Evolutionary conservation across 2,797 vertebrate species (phyloP), one percentile per base, ranked within the genome.

Genomic region (Danio choprae): DNA sequence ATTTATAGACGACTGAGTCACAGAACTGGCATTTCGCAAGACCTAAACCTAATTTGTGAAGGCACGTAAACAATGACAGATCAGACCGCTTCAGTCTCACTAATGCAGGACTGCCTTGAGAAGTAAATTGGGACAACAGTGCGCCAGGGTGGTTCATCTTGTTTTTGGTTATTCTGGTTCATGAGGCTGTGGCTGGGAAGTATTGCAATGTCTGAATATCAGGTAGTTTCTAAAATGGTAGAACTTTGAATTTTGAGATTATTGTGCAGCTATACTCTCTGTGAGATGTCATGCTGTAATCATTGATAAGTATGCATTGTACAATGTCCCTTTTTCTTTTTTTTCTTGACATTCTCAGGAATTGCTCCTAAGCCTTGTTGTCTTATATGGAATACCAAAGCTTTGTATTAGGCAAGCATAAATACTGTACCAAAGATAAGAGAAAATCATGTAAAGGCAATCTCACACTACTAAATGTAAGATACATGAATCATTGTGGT

Each of bases 221-320:
- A 79, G 58, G 29, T 29, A 51, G 22, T 50, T 18, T n/a, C 18
- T 59, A 43, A 43, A 79, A 15, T 8, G n/a, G 29, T 13, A 36
- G 4, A 40, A 41, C 11, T 51, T 6, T 29, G 18, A 11, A 20
- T 43, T 70, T 58, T 40, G 59, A 6, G 56, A n/a, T 15, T n/a
- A 41, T 62, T 79, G 38, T 79, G 50, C 58, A 79, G 58, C 16
- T 73, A 53, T 72, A 79, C 50, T 73, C 77, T 79, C 69, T 71
- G 77, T 79, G 77, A 79, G 69, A 79, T 64, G 59, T 63, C 67
- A 43, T 18, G 48, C 50, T 62, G 67, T 36, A 62, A 40, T 18
- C 59, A 15, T 55, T 55, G 58, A 29, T 79, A 44, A 72, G 29
- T 22, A 44, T 13, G 56, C 55, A 13, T 50, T 9, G 29, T 29